Percentiles rank a stretch among this genome's conserved stretches.
Evolutionary conservation across 2,888 invertebrate species (phyloP).

Genomic region (Phortica okadai): DNA sequence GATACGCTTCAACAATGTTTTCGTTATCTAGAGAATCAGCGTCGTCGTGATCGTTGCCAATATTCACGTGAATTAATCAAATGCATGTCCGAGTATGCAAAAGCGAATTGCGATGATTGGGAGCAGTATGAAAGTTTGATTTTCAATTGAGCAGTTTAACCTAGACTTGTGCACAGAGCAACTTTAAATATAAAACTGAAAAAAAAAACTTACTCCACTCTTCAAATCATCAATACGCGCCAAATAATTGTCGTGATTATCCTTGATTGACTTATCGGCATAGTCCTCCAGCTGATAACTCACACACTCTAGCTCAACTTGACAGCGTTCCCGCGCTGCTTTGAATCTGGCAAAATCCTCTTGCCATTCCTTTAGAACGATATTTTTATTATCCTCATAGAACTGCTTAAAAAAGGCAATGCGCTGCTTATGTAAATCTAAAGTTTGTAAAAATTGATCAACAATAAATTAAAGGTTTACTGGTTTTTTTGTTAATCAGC

Average conservation of each 20-base stretch:
- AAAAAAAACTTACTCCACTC: slow-evolving; percentile 74
- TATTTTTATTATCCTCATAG: slow-evolving; percentile 79
- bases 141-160: slow-evolving; percentile 65
- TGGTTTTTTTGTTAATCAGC: slow-evolving; percentile 32
- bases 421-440: slow-evolving; percentile 79
- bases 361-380: slow-evolving; percentile 78
- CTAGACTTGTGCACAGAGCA: neutral
- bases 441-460: neutral
- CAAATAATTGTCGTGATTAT: slow-evolving; percentile 77
- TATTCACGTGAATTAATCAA: slow-evolving; percentile 82
- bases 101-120: slow-evolving; percentile 87
- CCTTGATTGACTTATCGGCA: slow-evolving; percentile 68
- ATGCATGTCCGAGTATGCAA: slow-evolving; percentile 85
- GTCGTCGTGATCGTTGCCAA: slow-evolving; percentile 80
- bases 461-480: neutral
- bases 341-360: slow-evolving; percentile 79
- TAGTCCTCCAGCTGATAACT: slow-evolving; percentile 79
- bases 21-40: slow-evolving; percentile 79
- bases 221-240: slow-evolving; percentile 78
- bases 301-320: slow-evolving; percentile 79
- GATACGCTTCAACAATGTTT: slow-evolving; percentile 86
- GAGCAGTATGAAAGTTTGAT: slow-evolving; percentile 77
- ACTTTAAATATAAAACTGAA: neutral
- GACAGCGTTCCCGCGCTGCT: slow-evolving; percentile 78
- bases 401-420: slow-evolving; percentile 79